Percentiles rank a stretch among this genome's conserved stretches.
Evolutionary conservation across 2,113 vertebrate genomes (phyloP).

Genomic region (Clarias gariepinus): DNA sequence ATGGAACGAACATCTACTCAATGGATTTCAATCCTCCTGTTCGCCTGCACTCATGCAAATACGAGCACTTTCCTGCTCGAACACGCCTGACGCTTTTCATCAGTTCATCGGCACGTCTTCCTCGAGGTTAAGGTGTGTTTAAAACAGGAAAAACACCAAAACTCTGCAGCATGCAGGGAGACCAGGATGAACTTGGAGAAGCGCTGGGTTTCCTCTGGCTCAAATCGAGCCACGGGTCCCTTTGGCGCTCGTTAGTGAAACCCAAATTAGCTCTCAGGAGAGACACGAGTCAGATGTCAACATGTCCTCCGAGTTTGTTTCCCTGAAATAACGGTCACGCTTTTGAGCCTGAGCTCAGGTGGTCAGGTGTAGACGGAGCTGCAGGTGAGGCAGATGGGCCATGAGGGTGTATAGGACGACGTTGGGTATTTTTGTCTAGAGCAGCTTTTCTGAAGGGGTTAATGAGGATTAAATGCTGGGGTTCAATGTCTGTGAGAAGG

Average conservation of each 20-base stretch:
- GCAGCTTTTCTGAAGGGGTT: background rate
- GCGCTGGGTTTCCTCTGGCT: slow-evolving; percentile 22
- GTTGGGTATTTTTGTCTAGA: background rate
- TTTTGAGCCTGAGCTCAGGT: background rate
- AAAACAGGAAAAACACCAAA: slow-evolving; percentile 12
- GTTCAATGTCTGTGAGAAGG: background rate
- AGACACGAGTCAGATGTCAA: slow-evolving; percentile 30
- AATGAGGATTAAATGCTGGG: background rate
- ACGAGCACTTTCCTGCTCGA: background rate
- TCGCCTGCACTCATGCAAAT: background rate
- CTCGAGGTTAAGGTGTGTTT: background rate
- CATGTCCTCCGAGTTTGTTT: slow-evolving; percentile 34
- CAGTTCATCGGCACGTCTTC: background rate
- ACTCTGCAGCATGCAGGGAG: background rate
- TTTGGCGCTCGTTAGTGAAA: slow-evolving; percentile 43
- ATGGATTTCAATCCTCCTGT: background rate
- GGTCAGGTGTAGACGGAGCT: background rate
- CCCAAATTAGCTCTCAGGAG: slow-evolving; percentile 35
- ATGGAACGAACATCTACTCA: background rate
- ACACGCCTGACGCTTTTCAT: background rate
- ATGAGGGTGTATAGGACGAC: background rate
- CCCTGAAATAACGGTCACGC: background rate
- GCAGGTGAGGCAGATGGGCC: background rate
- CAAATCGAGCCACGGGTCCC: slow-evolving; percentile 23
- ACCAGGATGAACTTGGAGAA: background rate